Percentiles rank a stretch among this genome's conserved stretches.
These are phyloP conservation scores for Stenolophus ochropezus DNA, from an alignment of 2,888 invertebrate species.

Conservation along the genomic window DNA sequence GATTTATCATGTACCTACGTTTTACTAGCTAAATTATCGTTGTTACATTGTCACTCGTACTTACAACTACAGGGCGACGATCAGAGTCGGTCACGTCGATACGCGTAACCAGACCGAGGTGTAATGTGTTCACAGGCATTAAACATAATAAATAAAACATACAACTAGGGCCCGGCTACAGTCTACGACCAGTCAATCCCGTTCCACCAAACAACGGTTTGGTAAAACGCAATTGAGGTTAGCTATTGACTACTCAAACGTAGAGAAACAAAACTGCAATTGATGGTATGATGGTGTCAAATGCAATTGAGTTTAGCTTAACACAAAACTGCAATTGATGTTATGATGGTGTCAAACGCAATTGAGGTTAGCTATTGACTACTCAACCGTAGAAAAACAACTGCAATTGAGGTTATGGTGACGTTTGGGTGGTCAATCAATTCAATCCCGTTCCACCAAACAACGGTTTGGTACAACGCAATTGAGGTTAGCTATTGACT, in stretches of 20 bases:
- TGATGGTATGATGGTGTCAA: background rate
- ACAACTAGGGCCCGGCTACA: conserved; percentile 37
- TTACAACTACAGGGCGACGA: conserved; percentile 46
- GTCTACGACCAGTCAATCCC: conserved; percentile 9
- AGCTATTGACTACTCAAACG: background rate
- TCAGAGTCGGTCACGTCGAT: background rate
- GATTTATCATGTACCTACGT: conserved; percentile 46
- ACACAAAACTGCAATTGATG: no score
- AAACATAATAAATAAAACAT: conserved; percentile 39
- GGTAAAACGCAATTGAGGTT: conserved; percentile 9
- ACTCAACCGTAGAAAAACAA: no score
- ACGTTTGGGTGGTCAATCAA: no score
- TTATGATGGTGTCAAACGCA: no score
- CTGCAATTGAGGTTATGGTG: no score
- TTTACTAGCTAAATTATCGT: conserved; percentile 52
- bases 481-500: background rate
- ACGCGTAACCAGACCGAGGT: background rate
- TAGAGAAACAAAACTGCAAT: background rate
- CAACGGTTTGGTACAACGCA: conserved; percentile 1
- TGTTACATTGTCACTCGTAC: conserved; percentile 50
- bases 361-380: no score
- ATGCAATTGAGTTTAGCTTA: no score
- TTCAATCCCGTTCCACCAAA: conserved; percentile 31
- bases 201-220: conserved; percentile 17
- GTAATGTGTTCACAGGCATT: conserved; percentile 42